Percentiles rank a stretch among this genome's conserved stretches.
These are phyloP conservation scores for Gobius niger DNA, from an alignment of 2,113 vertebrate genomes.

Conservation along the genomic window DNA sequence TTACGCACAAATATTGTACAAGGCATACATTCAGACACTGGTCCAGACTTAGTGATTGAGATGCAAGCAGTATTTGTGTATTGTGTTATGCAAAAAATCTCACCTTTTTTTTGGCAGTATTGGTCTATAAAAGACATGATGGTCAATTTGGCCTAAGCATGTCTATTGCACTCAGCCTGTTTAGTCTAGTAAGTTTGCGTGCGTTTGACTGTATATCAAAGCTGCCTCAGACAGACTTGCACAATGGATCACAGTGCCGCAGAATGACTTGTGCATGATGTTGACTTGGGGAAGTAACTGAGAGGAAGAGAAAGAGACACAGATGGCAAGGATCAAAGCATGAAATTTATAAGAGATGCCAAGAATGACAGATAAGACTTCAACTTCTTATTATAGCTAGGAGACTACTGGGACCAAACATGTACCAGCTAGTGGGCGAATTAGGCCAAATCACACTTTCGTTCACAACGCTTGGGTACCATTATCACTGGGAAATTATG, in stretches of 20 bases:
- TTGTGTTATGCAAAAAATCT: background rate
- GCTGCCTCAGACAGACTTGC: constrained; percentile 22
- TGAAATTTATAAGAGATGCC: constrained; percentile 65
- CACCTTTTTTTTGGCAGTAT: background rate
- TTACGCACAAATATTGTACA: background rate
- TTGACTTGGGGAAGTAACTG: constrained; percentile 37
- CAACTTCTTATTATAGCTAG: constrained; percentile 55
- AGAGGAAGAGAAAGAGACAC: constrained; percentile 49
- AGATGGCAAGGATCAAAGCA: constrained; percentile 71
- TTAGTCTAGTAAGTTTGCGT: background rate
- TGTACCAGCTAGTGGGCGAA: constrained; percentile 64
- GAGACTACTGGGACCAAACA: constrained; percentile 53
- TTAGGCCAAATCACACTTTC: constrained; percentile 35
- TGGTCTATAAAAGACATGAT: background rate
- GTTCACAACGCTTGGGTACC: constrained; percentile 23
- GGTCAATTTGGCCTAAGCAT: background rate
- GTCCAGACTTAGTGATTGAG: background rate
- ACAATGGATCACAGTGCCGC: constrained; percentile 28
- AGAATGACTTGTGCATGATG: constrained; percentile 53
- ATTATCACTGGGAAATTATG: constrained; percentile 36
- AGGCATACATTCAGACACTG: background rate
- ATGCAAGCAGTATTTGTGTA: background rate
- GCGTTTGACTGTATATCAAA: constrained; percentile 5
- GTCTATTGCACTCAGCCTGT: background rate
- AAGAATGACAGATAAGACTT: constrained; percentile 64